phyloP scores from a whole-genome alignment of 2,113 vertebrate species.

The Hepsetus odoe region DNA sequence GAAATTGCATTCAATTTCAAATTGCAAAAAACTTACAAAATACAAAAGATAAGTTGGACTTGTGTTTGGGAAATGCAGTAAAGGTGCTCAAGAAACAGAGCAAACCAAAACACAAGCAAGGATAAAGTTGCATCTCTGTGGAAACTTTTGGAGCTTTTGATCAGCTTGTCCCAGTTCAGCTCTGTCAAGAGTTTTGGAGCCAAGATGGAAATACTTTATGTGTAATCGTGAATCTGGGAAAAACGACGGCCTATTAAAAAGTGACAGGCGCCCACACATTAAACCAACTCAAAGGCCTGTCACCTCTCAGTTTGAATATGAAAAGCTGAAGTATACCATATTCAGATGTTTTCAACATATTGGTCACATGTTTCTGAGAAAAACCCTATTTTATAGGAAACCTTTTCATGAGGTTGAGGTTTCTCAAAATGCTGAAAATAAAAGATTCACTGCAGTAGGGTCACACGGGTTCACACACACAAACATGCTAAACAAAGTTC shows the following conservation, averaged over 20 bases:
- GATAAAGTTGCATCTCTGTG: background rate
- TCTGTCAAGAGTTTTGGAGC: background rate
- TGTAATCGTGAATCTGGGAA: slow-evolving; percentile 19
- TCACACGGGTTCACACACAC: too few species aligned
- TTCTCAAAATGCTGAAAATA: too few species aligned
- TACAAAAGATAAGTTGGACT: background rate
- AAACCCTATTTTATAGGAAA: too few species aligned
- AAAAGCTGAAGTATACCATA: background rate
- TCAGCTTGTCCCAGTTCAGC: background rate
- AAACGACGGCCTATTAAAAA: slow-evolving; percentile 32
- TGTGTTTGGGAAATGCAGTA: background rate
- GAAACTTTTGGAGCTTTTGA: slow-evolving; percentile 28
- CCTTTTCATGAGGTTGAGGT: too few species aligned
- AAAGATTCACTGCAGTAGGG: background rate
- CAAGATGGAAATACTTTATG: background rate
- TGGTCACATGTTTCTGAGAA: background rate
- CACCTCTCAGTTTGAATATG: background rate
- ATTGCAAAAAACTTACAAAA: too few species aligned
- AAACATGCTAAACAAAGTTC: too few species aligned
- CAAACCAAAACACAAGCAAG: background rate
- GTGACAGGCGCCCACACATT: slow-evolving; percentile 4
- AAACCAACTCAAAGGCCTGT: slow-evolving; percentile 10
- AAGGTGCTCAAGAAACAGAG: slow-evolving; percentile 15
- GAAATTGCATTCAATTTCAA: too few species aligned
- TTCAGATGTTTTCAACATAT: background rate